Base-by-base conservation (phyloP, 2,888 invertebrate genomes). In the Auanema sp. region DNA sequence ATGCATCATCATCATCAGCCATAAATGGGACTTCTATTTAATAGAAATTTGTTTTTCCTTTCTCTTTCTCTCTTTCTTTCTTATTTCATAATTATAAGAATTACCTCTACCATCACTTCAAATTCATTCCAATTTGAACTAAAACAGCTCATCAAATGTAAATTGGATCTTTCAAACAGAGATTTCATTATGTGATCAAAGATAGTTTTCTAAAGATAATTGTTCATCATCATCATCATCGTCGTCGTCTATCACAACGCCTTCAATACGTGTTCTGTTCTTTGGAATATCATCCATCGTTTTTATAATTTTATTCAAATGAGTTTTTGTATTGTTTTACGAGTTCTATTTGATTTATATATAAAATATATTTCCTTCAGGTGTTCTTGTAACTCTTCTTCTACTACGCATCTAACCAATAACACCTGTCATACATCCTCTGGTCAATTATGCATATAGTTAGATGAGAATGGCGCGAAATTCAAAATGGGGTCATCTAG, bases 1-100 rank as follows among this genome's bases (percentile, higher is more conserved):
- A 40, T 25, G 43, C 60, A 1, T 60, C 60, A 14, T 60, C 60
- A 21, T 25, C 60, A 10, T 47, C 47, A 16, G 47, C 47, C 16
- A 47, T 47, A 16, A 47, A 47, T 21, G 47, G 47, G 10, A 47
- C 47, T 5, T 47, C 47, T 47, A 47, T 47, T 18, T 47, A 47
- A 21, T 47, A 16, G 3, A 47, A 16, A 5, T 47, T 33, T 33
- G 33, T 33, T 52, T 16, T 50, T 16, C 16, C 16, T 50, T 21
- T 16, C 50, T 50, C 50, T 50, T 16, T 50, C 50, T 16, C 12
- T n/a, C 16, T 16, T 50, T n/a, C 52, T 52, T 23, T 16, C 16
- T 4, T 10, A 5, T 52, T 6, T 52, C 6, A n/a, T 41, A 40
- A 16, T 12, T 55, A 25, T 55, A 25, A 16, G 21, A 47, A 47